Percentiles rank a stretch among this genome's conserved stretches.
These are phyloP conservation scores for Fabriciana adippe DNA, from an alignment of 2,888 invertebrate species.

Conservation along the genomic window DNA sequence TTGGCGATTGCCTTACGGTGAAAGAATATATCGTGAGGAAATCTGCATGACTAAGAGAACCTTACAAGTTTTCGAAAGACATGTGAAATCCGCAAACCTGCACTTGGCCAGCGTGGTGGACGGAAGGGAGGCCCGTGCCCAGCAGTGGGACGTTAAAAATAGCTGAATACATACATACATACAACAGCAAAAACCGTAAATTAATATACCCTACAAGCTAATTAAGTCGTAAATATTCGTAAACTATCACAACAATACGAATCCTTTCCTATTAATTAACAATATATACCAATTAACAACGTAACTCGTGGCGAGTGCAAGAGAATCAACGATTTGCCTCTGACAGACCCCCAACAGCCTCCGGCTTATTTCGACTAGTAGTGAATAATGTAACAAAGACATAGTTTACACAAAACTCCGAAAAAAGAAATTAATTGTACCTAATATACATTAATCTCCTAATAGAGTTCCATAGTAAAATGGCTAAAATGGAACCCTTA, in stretches of 20 bases:
- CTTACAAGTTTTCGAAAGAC: no score
- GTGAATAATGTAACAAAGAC: constrained; percentile 22
- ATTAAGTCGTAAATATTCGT: constrained; percentile 16
- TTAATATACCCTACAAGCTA: not conserved
- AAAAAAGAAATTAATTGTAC: not conserved
- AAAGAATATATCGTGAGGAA: no score
- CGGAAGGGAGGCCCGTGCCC: no score
- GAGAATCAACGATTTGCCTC: constrained; percentile 26
- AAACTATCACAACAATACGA: constrained; percentile 14
- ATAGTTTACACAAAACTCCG: not conserved
- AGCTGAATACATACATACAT: no score
- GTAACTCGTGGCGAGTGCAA: constrained; percentile 11
- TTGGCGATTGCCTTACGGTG: no score
- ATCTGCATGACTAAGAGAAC: no score
- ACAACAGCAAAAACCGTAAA: no score
- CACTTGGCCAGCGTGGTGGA: no score
- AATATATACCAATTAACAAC: constrained; percentile 23
- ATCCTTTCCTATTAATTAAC: constrained; percentile 15
- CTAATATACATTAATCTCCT: not conserved
- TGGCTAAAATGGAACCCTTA: no score
- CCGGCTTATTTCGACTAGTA: constrained; percentile 23
- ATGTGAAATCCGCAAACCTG: no score
- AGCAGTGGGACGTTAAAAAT: no score
- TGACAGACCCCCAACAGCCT: constrained; percentile 31
- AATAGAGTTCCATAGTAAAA: no score